Evolutionary conservation across 2,888 invertebrate species (phyloP), one percentile per base, ranked within the genome.

Genomic region (Drosophila lacicola): DNA sequence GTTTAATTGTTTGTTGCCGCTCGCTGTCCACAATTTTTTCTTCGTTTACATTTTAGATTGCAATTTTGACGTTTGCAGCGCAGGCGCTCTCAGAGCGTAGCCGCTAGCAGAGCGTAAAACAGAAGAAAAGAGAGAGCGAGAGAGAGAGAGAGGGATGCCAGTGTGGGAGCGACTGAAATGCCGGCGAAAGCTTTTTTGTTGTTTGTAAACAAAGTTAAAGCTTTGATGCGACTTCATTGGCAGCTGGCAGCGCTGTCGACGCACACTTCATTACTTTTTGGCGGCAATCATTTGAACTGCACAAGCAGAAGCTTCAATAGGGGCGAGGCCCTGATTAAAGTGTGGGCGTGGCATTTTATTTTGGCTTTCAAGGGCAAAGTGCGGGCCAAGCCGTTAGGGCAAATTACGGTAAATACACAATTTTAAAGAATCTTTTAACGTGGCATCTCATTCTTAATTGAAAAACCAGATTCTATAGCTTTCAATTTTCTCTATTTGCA

Each of bases 11-110:
- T 53, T 33, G 56, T 42, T 49, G 58, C 45, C 49, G 45, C 56
- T 50, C 60, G 70, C 53, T 63, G 69, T 74, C 65, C 62, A 68
- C 66, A 70, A 74, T 65, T 83, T 78, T 70, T 71, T 78, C 50
- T 70, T 88, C 78, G 87, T 73, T 84, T 76, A 80, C 78, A 83
- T 74, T 88, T 66, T 77, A 51, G 69, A 73, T 60, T 86, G 81
- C 84, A 83, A 73, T 83, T 84, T 83, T 84, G 84, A 84, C 84
- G 62, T 70, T 86, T 88, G 70, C 44, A 53, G 89, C 89, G 84
- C 89, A 78, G 49, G 87, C 84, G 84, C 84, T 64, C 46, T 80
- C 53, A 11, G 36, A 50, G 14, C 29, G 8, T 25, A 42, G 6
- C 19, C 3, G 46, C 29, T 45, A 19, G 29, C 34, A 57, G 29